Evolutionary conservation across 1,140 invertebrate species (phyloP).

Genomic region (Drosophila malerkotliana): DNA sequence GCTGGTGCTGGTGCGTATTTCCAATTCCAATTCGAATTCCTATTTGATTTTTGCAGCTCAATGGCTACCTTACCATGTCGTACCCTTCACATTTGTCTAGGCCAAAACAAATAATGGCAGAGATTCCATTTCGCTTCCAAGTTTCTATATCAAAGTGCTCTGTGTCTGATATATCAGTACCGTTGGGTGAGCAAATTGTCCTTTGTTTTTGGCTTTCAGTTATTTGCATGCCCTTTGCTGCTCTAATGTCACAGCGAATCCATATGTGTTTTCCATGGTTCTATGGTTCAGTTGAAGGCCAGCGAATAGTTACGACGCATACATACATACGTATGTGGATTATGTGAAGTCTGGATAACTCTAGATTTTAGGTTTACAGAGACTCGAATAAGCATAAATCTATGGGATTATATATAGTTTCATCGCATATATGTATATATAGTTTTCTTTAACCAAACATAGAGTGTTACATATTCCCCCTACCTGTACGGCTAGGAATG

Average conservation of each 20-base stretch:
- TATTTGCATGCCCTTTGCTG: conserved; percentile 47
- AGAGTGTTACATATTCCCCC: conserved; percentile 4
- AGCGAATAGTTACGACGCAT: conserved; percentile 10
- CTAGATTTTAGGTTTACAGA: neutral
- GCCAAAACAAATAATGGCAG: conserved; percentile 52
- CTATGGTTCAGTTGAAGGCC: conserved; percentile 33
- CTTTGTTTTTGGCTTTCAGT: conserved; percentile 51
- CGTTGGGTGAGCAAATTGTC: conserved; percentile 12
- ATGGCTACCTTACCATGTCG: conserved; percentile 38
- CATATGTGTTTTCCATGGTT: neutral
- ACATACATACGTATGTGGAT: conserved; percentile 1
- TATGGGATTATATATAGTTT: too few relatives aligned
- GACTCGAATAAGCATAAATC: neutral
- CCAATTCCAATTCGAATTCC: conserved; percentile 33
- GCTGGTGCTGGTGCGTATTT: conserved; percentile 37
- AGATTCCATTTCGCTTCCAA: conserved; percentile 46
- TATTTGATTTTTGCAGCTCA: conserved; percentile 53
- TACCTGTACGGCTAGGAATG: neutral
- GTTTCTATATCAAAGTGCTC: conserved; percentile 50
- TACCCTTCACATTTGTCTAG: conserved; percentile 26
- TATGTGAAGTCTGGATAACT: neutral
- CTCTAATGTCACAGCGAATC: conserved; percentile 29
- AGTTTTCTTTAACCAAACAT: neutral
- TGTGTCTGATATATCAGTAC: conserved; percentile 40
- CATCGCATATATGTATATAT: neutral